phyloP scores from a whole-genome alignment of 2,113 vertebrate species.

The Xiphorhynchus elegans region DNA sequence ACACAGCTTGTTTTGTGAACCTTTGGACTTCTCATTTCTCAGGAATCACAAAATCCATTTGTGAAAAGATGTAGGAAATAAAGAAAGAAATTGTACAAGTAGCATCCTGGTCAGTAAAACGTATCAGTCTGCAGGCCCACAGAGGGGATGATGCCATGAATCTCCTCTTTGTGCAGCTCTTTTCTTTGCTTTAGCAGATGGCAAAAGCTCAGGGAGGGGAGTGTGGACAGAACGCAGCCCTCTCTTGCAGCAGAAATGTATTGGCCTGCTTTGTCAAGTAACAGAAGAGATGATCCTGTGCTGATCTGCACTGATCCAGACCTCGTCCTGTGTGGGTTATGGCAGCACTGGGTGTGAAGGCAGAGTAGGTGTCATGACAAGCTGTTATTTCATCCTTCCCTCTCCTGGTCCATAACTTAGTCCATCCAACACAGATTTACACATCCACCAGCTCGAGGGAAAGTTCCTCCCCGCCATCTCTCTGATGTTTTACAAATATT shows the following conservation, averaged over 20 bases:
- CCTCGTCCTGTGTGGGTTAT: not conserved
- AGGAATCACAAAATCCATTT: constrained; percentile 36
- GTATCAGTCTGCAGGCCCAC: not conserved
- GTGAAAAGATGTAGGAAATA: constrained; percentile 24
- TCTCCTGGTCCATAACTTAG: not conserved
- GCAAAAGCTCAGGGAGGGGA: not conserved
- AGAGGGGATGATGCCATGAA: not conserved
- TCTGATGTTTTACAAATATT: not conserved
- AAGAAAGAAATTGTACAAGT: constrained; percentile 14
- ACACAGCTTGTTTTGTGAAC: not conserved
- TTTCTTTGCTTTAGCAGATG: constrained; percentile 15
- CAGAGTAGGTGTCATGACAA: not conserved
- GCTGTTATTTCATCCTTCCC: not conserved
- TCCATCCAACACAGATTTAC: not conserved
- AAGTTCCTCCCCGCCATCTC: not conserved
- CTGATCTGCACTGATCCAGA: not conserved
- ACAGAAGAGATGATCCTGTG: not conserved
- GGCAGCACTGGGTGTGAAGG: not conserved
- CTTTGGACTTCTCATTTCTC: constrained; percentile 3
- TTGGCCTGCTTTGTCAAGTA: not conserved
- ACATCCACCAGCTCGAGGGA: not conserved
- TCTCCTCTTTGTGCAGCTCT: constrained; percentile 19
- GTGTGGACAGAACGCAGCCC: not conserved
- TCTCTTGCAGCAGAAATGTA: not conserved
- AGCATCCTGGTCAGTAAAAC: not conserved